Evolutionary conservation across 2,113 vertebrate species (phyloP), one percentile per base, ranked within the genome.

Genomic region (Limanda limanda): DNA sequence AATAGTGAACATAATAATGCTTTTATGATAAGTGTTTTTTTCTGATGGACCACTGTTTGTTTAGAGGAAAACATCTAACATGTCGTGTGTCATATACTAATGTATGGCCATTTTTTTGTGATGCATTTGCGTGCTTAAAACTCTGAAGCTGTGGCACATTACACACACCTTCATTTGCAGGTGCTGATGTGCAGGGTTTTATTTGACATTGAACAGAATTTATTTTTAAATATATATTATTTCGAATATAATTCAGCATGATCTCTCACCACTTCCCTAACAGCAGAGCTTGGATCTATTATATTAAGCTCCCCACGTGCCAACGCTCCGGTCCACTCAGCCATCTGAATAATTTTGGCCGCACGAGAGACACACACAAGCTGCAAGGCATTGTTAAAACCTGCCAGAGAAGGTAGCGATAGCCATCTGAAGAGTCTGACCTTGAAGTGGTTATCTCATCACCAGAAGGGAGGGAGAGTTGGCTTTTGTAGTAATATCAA

Each of bases 381-480:
- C 74, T 82, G 65, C 42, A 54, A 87, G 84, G 69, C 81, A 81
- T 85, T 79, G 85, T 92, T 87, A 83, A 88, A 82, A 76, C 60
- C 67, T 82, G 82, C 64, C 76, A 77, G 68, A 76, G 83, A 83
- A 80, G 68, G 74, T 70, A 71, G 86, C n/a, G 83, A 91, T 89
- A 76, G 80, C 80, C 85, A 92, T 92, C 91, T 90, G 77, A 89
- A 91, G 82, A 85, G 70, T 75, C 78, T 91, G 89, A 89, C 86
- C 91, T 90, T 89, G 90, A 87, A 91, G 85, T 86, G 86, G 85
- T 93, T 92, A 91, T 88, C 89, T 86, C 74, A 79, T 89, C 74
- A 65, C 78, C 68, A 76, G 80, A 79, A 79, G 81, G 81, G 74
- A 85, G 82, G 56, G 69, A 69, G 76, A 71, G 82, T 73, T 73